A percentile compares a stretch with the other conserved stretches of the same genome.
Conservation (phyloP, 2,113 vertebrate species). For the Hippoglossus stenolepis region DNA sequence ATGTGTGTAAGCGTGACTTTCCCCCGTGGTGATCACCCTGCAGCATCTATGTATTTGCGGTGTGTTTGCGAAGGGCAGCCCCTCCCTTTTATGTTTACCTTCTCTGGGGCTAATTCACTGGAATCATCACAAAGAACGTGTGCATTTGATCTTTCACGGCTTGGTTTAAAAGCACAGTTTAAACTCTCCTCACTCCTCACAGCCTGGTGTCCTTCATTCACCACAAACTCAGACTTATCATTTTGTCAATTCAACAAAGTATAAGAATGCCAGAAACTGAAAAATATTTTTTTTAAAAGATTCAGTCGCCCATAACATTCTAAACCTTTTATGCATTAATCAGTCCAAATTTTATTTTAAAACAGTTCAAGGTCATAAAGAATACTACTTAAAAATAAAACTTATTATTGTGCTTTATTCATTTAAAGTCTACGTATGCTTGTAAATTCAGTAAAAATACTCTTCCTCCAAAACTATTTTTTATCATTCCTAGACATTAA, state of each 20-base stretch:
- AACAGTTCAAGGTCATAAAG: too few species aligned
- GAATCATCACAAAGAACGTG: slow-evolving; percentile 6
- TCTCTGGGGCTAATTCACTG: slow-evolving; percentile 32
- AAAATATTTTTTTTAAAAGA: not conserved
- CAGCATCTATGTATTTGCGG: slow-evolving; percentile 12
- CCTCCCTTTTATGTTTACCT: slow-evolving; percentile 45
- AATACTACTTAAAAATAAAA: too few species aligned
- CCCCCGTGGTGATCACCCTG: slow-evolving; percentile 27
- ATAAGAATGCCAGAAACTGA: not conserved
- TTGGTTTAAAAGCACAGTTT: not conserved
- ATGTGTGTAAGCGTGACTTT: slow-evolving; percentile 11
- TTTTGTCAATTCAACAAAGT: not conserved
- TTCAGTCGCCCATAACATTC: not conserved
- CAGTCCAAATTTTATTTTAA: too few species aligned
- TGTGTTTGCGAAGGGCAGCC: slow-evolving; percentile 49
- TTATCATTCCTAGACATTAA: too few species aligned
- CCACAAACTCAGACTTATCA: not conserved
- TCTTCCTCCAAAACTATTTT: too few species aligned
- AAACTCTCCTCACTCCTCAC: not conserved
- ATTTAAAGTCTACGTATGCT: too few species aligned
- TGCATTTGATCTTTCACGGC: too few species aligned
- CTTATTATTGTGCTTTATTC: too few species aligned
- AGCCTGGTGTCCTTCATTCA: not conserved
- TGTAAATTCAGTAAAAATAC: not conserved
- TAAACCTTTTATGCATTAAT: too few species aligned